A percentile compares a stretch with the other conserved stretches of the same genome.
These are phyloP conservation scores for Mimachlamys varia DNA, from an alignment of 2,888 invertebrate species.

Conservation along the genomic window DNA sequence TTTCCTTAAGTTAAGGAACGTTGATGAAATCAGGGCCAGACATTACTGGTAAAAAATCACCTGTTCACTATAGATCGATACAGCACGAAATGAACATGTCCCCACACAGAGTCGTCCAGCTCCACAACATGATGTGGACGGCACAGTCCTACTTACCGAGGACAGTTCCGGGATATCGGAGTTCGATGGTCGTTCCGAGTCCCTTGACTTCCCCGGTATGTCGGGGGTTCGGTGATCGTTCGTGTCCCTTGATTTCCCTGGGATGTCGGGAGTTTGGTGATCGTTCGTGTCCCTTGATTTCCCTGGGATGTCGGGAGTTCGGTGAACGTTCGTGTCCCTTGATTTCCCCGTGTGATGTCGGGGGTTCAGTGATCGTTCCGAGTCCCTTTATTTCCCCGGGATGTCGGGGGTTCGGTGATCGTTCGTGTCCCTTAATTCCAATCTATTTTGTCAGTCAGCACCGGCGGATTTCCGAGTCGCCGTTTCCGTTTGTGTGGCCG, in stretches of 20 bases:
- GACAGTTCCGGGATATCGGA: background rate
- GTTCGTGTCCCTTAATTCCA: background rate
- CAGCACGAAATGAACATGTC: background rate
- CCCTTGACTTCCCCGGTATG: background rate
- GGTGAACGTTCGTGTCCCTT: background rate
- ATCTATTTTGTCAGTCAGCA: background rate
- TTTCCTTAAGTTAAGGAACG: too few relatives aligned
- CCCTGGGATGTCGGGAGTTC: background rate
- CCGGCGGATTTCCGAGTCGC: background rate
- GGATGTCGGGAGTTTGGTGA: background rate
- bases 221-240: background rate
- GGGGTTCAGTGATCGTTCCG: background rate
- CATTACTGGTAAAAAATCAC: background rate
- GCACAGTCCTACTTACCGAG: background rate
- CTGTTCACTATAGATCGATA: background rate
- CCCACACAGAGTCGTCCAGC: background rate
- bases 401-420: background rate
- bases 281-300: background rate
- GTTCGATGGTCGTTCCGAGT: background rate
- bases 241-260: background rate
- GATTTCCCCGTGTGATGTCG: background rate
- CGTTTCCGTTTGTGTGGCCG: background rate
- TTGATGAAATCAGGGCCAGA: too few relatives aligned
- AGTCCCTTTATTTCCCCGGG: background rate
- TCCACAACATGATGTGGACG: background rate